Base-by-base conservation (phyloP, 2,113 vertebrate species). In the Callopanchax toddi region DNA sequence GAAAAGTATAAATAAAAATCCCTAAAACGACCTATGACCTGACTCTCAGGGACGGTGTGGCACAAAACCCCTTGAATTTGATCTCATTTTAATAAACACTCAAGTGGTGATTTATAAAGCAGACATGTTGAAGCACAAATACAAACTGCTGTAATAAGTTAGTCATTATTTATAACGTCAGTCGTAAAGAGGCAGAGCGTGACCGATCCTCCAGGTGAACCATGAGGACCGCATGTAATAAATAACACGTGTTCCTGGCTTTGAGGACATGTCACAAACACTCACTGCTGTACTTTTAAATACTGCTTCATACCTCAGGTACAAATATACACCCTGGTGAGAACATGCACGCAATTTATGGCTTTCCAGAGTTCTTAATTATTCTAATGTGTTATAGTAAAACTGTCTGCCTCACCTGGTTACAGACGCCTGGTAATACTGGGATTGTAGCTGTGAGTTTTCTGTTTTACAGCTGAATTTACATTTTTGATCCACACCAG, bases 151-250 rank as follows among this genome's bases (percentile, higher is more conserved):
- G 48, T 37, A 23, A n/a, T n/a, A n/a, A n/a, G n/a, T n/a, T n/a
- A n/a, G n/a, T n/a, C n/a, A n/a, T n/a, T 67, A 57, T 66, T 59
- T 59, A 59, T 29, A 32, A 72, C 59, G 55, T 66, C 46, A 71
- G 61, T 76, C 34, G 66, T 68, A 58, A 29, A 56, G 32, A 36
- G 60, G 45, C 37, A 71, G 6, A 32, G 32, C 46, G 37, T 42
- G 54, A 46, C 60, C 42, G 32, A 44, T 50, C 37, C 67, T 64
- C 59, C 67, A 71, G 56, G 60, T 44, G 59, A 65, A 50, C 21
- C 2, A 34, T 49, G 43, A 62, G 71, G 49, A 72, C 54, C 25
- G 52, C 15, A n/a, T 4, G 15, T 43, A 61, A 72, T 58, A 60
- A 39, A 37, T 15, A 58, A 59, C 42, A 52, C 34, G 8, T 32